Conservation (phyloP, 1,140 invertebrate genomes). For the Manduca sexta region DNA sequence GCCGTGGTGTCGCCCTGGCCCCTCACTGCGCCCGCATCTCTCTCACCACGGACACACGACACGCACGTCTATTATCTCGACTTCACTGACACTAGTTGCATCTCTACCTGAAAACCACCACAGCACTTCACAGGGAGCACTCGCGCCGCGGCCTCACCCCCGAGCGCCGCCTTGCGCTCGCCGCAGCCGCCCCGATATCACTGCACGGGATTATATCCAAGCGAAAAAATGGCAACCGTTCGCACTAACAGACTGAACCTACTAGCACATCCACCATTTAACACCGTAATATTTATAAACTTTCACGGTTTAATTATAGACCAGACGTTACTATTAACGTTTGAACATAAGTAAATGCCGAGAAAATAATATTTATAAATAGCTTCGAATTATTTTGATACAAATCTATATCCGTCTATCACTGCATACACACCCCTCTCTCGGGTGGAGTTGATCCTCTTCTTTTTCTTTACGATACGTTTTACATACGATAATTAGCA, state of each 20-base stretch:
- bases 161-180: neutral
- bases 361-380: slow-evolving; percentile 75
- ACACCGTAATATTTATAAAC: slow-evolving; percentile 72
- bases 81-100: slow-evolving; percentile 57
- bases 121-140: slow-evolving; percentile 26
- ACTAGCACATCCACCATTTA: slow-evolving; percentile 51
- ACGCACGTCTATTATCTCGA: slow-evolving; percentile 62
- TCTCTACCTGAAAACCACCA: slow-evolving; percentile 64
- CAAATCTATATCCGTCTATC: slow-evolving; percentile 69
- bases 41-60: slow-evolving; percentile 28
- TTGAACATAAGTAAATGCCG: slow-evolving; percentile 73
- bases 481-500: slow-evolving; percentile 61
- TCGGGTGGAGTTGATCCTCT: slow-evolving; percentile 66
- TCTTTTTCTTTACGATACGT: slow-evolving; percentile 52
- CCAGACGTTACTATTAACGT: slow-evolving; percentile 71
- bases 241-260: slow-evolving; percentile 47
- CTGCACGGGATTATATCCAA: slow-evolving; percentile 49
- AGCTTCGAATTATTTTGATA: slow-evolving; percentile 73
- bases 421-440: slow-evolving; percentile 70
- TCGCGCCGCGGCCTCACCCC: slow-evolving; percentile 6
- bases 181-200: slow-evolving; percentile 45
- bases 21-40: slow-evolving; percentile 61
- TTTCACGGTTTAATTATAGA: slow-evolving; percentile 71
- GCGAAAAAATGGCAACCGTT: slow-evolving; percentile 71
- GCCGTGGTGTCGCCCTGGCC: slow-evolving; percentile 61